Percentiles rank a stretch among this genome's conserved stretches.
Evolutionary conservation across 2,797 vertebrate genomes (phyloP).

Genomic region (Ctenosaura bakeri): DNA sequence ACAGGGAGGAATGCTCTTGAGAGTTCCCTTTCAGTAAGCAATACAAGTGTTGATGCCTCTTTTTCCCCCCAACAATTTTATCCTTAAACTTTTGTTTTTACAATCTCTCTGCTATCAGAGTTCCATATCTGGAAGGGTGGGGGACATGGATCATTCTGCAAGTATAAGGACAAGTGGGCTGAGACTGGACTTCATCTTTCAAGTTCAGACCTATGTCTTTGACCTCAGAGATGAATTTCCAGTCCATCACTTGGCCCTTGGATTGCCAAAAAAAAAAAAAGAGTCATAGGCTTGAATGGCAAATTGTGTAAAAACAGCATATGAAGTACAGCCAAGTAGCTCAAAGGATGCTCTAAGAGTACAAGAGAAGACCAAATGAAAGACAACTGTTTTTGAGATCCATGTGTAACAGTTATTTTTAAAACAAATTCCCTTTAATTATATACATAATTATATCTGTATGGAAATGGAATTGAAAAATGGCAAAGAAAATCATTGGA

Average conservation of each 20-base stretch:
- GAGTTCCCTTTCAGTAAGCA: no score
- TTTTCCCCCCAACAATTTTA: no score
- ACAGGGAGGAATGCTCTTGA: no score
- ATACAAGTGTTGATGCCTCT: no score
- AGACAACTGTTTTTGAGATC: background rate
- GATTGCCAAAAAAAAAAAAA: background rate
- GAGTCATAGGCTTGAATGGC: background rate
- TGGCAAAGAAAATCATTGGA: conserved; percentile 16
- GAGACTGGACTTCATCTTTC: background rate
- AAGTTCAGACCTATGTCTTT: background rate
- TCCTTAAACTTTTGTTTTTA: background rate
- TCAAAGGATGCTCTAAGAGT: background rate
- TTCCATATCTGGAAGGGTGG: background rate
- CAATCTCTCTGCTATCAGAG: no score
- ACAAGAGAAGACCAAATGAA: conserved; percentile 1
- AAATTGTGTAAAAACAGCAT: background rate
- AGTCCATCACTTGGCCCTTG: background rate
- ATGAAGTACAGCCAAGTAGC: background rate
- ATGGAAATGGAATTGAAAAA: conserved; percentile 7
- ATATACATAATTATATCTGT: conserved; percentile 36
- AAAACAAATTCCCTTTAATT: conserved; percentile 34
- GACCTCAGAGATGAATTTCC: background rate
- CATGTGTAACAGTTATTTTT: conserved; percentile 10
- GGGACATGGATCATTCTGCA: background rate
- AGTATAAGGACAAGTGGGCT: background rate